These are phyloP conservation scores for Asarcornis scutulata DNA, from an alignment of 2,113 vertebrate species.

Conservation along the genomic window DNA sequence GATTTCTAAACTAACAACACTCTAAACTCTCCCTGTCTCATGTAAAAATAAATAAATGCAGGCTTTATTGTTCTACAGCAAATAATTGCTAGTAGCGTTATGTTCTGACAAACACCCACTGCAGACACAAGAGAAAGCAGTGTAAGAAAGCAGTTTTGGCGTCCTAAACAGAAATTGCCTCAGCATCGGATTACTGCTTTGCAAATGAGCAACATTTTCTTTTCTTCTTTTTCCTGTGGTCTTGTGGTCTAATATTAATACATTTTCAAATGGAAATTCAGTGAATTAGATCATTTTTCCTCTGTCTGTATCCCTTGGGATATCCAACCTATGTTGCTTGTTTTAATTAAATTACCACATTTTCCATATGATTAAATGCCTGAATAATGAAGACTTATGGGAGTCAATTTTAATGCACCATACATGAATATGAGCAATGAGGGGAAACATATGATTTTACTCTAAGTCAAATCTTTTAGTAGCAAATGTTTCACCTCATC, in stretches of 20 bases:
- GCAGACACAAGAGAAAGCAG: conserved; percentile 56
- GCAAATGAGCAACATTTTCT: conserved; percentile 32
- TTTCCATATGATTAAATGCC: conserved; percentile 79
- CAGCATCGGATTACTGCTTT: conserved; percentile 64
- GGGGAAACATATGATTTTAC: conserved; percentile 65
- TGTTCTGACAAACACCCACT: conserved; percentile 14
- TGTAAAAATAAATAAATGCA: background rate
- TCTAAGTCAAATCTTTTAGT: conserved; percentile 66
- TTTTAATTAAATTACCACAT: conserved; percentile 84
- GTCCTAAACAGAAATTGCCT: conserved; percentile 57
- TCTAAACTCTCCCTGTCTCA: background rate
- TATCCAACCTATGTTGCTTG: conserved; percentile 68
- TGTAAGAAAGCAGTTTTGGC: conserved; percentile 41
- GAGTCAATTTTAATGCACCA: conserved; percentile 59
- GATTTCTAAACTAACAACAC: background rate
- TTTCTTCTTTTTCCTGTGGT: conserved; percentile 13
- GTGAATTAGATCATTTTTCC: conserved; percentile 77
- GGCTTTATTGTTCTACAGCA: background rate
- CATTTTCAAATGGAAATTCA: conserved; percentile 73
- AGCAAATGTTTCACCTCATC: conserved; percentile 42
- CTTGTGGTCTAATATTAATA: conserved; percentile 77
- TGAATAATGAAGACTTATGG: conserved; percentile 77
- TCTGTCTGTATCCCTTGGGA: conserved; percentile 60
- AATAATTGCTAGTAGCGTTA: background rate
- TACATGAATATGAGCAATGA: conserved; percentile 45